Conservation (phyloP, 2,113 vertebrate genomes). For the Phyllopteryx taeniolatus region DNA sequence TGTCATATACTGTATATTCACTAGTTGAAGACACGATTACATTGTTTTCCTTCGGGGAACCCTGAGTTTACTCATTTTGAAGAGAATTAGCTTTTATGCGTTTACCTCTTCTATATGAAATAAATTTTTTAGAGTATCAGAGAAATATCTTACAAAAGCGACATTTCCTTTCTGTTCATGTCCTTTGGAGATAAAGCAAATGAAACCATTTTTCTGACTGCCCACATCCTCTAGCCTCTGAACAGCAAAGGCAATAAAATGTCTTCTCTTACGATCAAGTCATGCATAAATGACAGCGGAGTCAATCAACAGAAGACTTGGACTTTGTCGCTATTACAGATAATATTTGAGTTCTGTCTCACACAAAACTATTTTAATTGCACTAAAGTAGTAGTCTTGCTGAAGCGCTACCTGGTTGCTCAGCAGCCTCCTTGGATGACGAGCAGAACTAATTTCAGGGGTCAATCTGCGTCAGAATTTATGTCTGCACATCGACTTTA, state of each 20-base stretch:
- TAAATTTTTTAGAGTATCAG: background rate
- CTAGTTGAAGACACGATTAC: background rate
- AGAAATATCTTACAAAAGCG: background rate
- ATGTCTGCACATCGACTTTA: slow-evolving; percentile 27
- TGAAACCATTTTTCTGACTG: slow-evolving; percentile 5
- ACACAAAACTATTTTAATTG: background rate
- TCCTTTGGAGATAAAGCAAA: slow-evolving; percentile 3
- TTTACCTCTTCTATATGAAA: background rate
- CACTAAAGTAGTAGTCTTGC: slow-evolving; percentile 3
- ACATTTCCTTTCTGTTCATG: slow-evolving; percentile 10
- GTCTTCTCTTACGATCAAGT: background rate
- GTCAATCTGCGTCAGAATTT: slow-evolving; percentile 32
- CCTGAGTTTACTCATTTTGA: background rate
- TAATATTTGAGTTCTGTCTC: slow-evolving; percentile 8
- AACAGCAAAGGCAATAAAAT: background rate
- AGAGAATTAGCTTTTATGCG: background rate
- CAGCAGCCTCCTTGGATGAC: slow-evolving; percentile 49
- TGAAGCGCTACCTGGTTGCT: slow-evolving; percentile 60
- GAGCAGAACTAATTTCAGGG: slow-evolving; percentile 23
- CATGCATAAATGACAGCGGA: background rate
- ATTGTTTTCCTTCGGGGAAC: background rate
- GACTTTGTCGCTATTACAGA: background rate
- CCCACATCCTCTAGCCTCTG: background rate
- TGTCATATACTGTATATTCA: too few species aligned
- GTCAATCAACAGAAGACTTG: background rate